Conservation (phyloP, 2,888 invertebrate species). For the Drosophila rellima region DNA sequence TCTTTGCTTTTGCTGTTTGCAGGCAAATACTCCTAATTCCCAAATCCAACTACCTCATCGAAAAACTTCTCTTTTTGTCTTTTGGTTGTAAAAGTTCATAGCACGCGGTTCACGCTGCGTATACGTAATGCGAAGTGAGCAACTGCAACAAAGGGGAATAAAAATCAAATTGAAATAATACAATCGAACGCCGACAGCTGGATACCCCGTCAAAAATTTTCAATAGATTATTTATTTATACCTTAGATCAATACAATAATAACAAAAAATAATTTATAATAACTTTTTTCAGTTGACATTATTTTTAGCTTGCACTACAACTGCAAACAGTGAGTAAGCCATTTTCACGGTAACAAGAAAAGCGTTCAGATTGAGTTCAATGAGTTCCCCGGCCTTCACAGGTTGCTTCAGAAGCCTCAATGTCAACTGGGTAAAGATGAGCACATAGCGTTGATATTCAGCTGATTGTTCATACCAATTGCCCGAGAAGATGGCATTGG, state of each 20-base stretch:
- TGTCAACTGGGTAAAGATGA: conserved; percentile 54
- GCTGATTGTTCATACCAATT: conserved; percentile 57
- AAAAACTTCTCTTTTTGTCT: not conserved
- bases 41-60: conserved; percentile 14
- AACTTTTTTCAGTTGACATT: not conserved
- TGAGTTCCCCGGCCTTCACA: conserved; percentile 59
- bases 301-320: conserved; percentile 36
- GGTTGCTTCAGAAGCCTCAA: conserved; percentile 15
- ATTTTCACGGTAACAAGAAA: conserved; percentile 66
- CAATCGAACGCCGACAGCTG: not conserved
- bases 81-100: conserved; percentile 45
- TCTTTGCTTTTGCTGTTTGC: conserved; percentile 33
- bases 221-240: not conserved
- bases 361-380: conserved; percentile 58
- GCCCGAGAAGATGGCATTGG: conserved; percentile 64
- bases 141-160: conserved; percentile 37
- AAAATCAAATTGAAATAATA: not conserved
- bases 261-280: no score
- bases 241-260: not conserved
- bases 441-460: conserved; percentile 33
- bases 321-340: conserved; percentile 71
- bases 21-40: conserved; percentile 10
- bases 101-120: conserved; percentile 42
- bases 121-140: conserved; percentile 57
- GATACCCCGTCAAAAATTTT: not conserved